Evolutionary conservation across 2,797 vertebrate species (phyloP), one percentile per base, ranked within the genome.

Genomic region (Antennarius maculatus): DNA sequence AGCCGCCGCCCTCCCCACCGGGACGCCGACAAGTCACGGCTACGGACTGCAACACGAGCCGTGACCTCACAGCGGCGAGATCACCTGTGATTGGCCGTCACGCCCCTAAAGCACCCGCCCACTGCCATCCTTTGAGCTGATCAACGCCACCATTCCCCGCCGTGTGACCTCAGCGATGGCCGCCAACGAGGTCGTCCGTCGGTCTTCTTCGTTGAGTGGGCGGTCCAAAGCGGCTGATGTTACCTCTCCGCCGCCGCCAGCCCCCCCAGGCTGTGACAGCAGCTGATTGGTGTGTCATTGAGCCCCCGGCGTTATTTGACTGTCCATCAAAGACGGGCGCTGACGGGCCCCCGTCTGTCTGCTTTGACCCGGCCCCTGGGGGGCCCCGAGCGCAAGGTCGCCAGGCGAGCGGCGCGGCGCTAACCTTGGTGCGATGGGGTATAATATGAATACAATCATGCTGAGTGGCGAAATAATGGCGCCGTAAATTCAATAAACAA

Each of bases 391-490:
- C 37, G 17, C 89, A 91, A 92, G 91, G 91, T 90, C 87, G 77
- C 56, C 73, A 67, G 74, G 66, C 64, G 54, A 76, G 79, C 5
- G 69, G 71, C 31, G 72, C 39, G 76, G 59, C 10, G 39, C 52
- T 56, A 81, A 88, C 91, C 92, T 92, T 92, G 91, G 71, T 28
- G 71, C 63, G 79, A 87, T 83, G 81, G 81, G 76, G 65, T 86
- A 83, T 92, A 92, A 91, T 91, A 89, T 84, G 90, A 93, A 93
- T 91, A 92, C 87, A 91, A 91, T 92, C 92, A 92, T 86, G 86
- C 86, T 84, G 86, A 91, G 90, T 86, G 88, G 76, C 49, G 79
- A 90, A 91, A 90, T 93, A 92, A 93, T 89, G 85, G 86, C 62
- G 77, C 82, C 77, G 85, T 92, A 91, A 92, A 92, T 92, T 88